Evolutionary conservation across 1,140 invertebrate species (phyloP), one percentile per base, ranked within the genome.

Genomic region (Apocrypta bakeri): DNA sequence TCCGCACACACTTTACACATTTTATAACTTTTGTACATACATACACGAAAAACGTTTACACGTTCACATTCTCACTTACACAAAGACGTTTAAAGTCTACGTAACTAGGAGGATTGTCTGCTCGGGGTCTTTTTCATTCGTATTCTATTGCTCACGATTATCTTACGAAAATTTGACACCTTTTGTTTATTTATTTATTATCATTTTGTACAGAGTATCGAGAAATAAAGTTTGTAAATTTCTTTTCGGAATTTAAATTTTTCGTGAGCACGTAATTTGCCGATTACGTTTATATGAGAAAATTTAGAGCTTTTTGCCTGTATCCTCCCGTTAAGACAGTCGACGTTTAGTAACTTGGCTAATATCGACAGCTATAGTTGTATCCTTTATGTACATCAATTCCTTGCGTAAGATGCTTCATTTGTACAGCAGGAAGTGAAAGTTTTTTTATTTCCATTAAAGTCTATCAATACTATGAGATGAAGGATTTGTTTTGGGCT

Each of bases 91-190:
- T 79, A 64, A 83, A 66, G 14, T 79, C 76, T 83, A 79, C 21
- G 12, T 73, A 79, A 66, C 76, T 74, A 79, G 33, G 9, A 83
- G 82, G 82, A 83, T 83, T 83, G 82, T 83, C 82, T 78, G 82
- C 17, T 83, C 64, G 42, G 69, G 76, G 76, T 79, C 82, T 83
- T 83, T 83, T 83, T 83, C 82, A 83, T 83, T 42, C 75, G 64
- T 33, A 56, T n/a, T 72, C 29, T 48, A 8, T 56, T 74, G 25
- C 48, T 56, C 69, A 72, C 29, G 69, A 24, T 72, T 72, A 37
- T 72, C 29, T 12, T 72, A 29, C n/a, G 48, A 56, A 56, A 56
- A 56, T 56, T 56, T 56, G 4, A 21, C 17, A 21, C 21, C 48
- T 21, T 56, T 56, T 56, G 42, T 4, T 17, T 48, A 12, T 48